A percentile compares a stretch with the other conserved stretches of the same genome.
phyloP scores from a whole-genome alignment of 35 echinoderm and acorn worm genomes.

The Diadema setosum region DNA sequence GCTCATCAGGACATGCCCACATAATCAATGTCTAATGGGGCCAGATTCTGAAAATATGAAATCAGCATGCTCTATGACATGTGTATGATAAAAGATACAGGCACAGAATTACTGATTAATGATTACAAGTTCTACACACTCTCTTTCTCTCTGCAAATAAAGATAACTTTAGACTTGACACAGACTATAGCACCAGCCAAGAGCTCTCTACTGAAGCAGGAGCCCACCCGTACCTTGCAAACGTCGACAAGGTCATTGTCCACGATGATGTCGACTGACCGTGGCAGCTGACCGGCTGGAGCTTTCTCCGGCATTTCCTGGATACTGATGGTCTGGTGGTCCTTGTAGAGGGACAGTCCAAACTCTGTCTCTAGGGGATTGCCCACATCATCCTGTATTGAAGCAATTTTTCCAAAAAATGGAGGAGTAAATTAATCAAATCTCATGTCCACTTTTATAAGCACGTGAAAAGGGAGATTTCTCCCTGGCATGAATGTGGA shows the following conservation, averaged over 20 bases:
- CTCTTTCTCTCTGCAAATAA: background rate
- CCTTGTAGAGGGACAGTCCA: slow-evolving; percentile 95
- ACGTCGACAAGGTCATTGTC: slow-evolving; percentile 82
- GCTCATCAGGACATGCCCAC: too few species aligned
- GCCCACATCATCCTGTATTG: slow-evolving; percentile 93
- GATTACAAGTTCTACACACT: background rate
- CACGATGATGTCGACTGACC: slow-evolving; percentile 91
- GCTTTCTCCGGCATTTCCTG: slow-evolving; percentile 99
- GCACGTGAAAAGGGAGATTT: too few species aligned
- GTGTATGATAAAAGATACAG: too few species aligned
- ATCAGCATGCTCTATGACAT: too few species aligned
- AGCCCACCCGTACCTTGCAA: slow-evolving; percentile 79
- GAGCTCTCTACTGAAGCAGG: background rate
- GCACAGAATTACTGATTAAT: too few species aligned
- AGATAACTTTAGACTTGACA: background rate
- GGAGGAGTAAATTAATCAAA: too few species aligned
- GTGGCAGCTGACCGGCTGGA: slow-evolving; percentile 90
- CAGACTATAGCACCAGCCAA: background rate
- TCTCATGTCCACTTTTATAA: too few species aligned
- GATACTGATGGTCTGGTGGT: slow-evolving; percentile 91
- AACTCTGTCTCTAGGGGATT: slow-evolving; percentile 97
- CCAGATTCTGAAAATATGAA: background rate
- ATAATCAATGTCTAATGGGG: too few species aligned
- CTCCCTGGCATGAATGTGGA: too few species aligned
- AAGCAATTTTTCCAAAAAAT: too few species aligned